Base-by-base conservation (phyloP, 1,140 invertebrate genomes). In the Zaprionus kolodkinae region DNA sequence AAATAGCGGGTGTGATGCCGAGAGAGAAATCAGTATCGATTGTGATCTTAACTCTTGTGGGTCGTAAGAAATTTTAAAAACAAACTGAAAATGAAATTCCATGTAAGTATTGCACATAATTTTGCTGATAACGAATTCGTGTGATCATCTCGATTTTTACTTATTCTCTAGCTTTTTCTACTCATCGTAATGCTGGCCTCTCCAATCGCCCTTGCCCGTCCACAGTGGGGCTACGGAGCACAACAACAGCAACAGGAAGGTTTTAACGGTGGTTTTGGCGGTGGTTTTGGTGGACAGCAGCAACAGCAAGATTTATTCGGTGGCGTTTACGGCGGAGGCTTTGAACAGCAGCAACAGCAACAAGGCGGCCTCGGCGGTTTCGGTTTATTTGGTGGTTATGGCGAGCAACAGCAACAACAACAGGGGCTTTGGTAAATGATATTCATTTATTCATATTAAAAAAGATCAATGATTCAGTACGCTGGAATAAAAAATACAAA, bases 71-170 rank as follows among this genome's bases (percentile, higher is more conserved):
- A 1, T 33, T 21, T 21, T 38, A 12, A 40, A 38, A 45, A 25
- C 11, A 25, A n/a, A 17, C 7, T 17, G 3, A 52, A 64, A 15
- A 64, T 64, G 61, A n/a, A 64, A 35, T 64, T 52, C 33, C 17
- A 38, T 6, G 45, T 63, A 63, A 63, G 61, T 52, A 6, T 25
- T 7, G 7, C 7, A 5, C 25, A 2, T 63, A 11, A 5, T 6
- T 13, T 36, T 25, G 33, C 7, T 15, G 45, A 5, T 33, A 15
- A 25, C 0, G 15, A 12, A 10, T 7, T 48, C 0, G n/a, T 21
- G 11, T 63, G 6, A 15, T 45, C 2, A 45, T 10, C 5, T 6
- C 25, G 10, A 36, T 25, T 13, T 2, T 52, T 1, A 11, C 21
- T 17, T 5, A 33, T n/a, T 27, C 21, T 43, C 3, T 13, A 63